Conservation (phyloP, 2,888 invertebrate species). For the Tenthredo mesomela region DNA sequence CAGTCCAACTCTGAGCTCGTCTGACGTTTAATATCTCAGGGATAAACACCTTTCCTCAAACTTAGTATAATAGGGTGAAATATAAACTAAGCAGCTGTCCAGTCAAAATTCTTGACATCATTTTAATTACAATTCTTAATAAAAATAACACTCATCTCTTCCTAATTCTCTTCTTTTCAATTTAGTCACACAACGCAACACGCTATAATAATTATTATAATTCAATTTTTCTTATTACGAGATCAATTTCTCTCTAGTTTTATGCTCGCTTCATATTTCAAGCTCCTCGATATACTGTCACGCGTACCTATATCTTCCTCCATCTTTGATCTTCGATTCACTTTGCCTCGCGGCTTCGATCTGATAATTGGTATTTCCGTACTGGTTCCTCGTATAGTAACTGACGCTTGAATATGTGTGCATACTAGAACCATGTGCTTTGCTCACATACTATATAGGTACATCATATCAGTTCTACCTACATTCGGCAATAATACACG, state of each 20-base stretch:
- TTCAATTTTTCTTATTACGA: too few relatives aligned
- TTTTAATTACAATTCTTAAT: conserved; percentile 20
- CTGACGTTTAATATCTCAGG: conserved; percentile 28
- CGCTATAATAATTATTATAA: neutral
- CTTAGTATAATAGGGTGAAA: neutral
- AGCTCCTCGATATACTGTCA: neutral
- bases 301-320: too few relatives aligned
- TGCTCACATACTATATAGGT: neutral
- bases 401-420: neutral
- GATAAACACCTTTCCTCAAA: conserved; percentile 11
- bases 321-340: too few relatives aligned
- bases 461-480: neutral
- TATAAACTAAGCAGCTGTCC: neutral
- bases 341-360: too few relatives aligned
- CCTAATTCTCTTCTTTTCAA: neutral
- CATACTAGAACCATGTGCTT: neutral
- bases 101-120: neutral
- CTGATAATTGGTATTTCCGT: too few relatives aligned
- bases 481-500: conserved; percentile 31
- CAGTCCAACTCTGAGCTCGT: neutral
- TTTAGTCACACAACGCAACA: neutral
- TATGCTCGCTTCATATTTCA: neutral
- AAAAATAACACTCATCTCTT: neutral
- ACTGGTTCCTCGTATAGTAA: too few relatives aligned
- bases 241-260: neutral